Conservation (phyloP, 2,888 invertebrate genomes). For the Doris montereyensis region DNA sequence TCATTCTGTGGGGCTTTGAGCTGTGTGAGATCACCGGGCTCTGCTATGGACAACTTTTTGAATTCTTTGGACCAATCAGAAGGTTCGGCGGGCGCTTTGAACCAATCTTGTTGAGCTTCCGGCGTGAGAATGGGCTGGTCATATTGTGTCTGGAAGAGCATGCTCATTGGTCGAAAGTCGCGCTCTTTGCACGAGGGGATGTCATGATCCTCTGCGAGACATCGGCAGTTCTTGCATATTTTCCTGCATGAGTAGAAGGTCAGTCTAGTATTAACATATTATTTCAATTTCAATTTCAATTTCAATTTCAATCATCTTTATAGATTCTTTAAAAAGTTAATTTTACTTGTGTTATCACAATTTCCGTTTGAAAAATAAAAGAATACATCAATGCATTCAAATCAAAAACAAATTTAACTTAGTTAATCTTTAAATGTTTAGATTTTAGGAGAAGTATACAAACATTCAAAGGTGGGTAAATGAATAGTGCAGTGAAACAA, state of each 20-base stretch:
- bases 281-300: not conserved
- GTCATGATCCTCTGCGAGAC: constrained; percentile 64
- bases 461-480: no score
- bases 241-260: constrained; percentile 50
- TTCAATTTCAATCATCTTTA: no score
- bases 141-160: constrained; percentile 49
- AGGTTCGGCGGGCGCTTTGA: constrained; percentile 39
- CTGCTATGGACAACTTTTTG: constrained; percentile 57
- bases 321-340: no score
- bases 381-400: no score
- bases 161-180: constrained; percentile 54
- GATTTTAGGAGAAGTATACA: no score
- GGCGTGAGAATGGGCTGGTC: not conserved
- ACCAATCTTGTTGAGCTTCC: not conserved
- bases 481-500: no score
- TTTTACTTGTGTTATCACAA: no score
- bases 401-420: no score
- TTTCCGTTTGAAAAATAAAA: no score
- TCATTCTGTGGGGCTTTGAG: constrained; percentile 60
- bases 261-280: not conserved
- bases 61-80: constrained; percentile 51
- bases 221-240: constrained; percentile 63
- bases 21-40: constrained; percentile 56
- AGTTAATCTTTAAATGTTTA: no score
- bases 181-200: constrained; percentile 55